These are phyloP conservation scores for Pantherophis alleghaniensis DNA, from an alignment of 2,797 vertebrate species.

Conservation along the genomic window DNA sequence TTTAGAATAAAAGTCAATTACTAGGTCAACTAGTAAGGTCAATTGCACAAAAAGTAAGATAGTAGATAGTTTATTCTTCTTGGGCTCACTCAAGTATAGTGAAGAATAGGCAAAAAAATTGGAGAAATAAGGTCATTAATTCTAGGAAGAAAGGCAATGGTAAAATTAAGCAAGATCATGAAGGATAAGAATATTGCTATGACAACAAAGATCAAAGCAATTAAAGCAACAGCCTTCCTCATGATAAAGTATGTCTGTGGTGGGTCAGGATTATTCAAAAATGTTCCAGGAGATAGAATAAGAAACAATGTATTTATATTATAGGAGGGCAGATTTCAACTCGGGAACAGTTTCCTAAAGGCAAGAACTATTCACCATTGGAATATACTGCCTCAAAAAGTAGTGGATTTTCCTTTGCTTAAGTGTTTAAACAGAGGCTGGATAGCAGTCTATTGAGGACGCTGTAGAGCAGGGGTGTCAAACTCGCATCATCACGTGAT, in stretches of 20 bases:
- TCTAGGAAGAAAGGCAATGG: background rate
- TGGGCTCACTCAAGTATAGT: background rate
- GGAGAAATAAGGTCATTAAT: background rate
- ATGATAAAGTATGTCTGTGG: background rate
- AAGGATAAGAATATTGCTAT: background rate
- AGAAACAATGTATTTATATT: background rate
- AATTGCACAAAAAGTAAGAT: background rate
- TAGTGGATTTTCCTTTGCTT: background rate
- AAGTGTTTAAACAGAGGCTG: background rate
- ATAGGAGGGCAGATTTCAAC: background rate
- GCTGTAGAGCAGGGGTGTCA: background rate
- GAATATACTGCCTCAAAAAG: background rate
- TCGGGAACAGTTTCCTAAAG: background rate
- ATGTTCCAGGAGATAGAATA: background rate
- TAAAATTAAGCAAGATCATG: background rate
- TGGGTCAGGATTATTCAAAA: background rate
- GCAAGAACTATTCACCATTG: background rate
- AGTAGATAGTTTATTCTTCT: background rate
- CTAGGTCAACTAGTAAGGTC: background rate
- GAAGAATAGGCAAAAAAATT: background rate
- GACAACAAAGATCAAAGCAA: background rate
- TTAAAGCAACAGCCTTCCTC: background rate
- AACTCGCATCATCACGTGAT: no score
- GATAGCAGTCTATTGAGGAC: background rate
- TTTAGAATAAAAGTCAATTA: background rate